A percentile compares a stretch with the other conserved stretches of the same genome.
These are phyloP conservation scores for Cephus sareptanus DNA, from an alignment of 2,888 invertebrate genomes.

Conservation along the genomic window DNA sequence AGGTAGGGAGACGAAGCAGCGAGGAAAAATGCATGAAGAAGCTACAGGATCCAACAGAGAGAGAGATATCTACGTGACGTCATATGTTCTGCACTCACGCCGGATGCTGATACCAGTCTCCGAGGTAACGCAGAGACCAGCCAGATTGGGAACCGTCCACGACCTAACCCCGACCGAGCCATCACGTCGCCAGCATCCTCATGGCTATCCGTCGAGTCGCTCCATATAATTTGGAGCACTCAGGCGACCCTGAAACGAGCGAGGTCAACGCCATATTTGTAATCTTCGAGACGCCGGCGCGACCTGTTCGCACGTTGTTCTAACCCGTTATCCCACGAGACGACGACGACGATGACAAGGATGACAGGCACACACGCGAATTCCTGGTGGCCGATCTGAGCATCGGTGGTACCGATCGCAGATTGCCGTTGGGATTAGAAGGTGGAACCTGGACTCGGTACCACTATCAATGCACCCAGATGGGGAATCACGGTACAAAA, in stretches of 20 bases:
- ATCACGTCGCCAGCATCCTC: constrained; percentile 55
- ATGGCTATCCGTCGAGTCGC: constrained; percentile 48
- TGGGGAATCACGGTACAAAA: background rate
- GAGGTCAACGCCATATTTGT: constrained; percentile 61
- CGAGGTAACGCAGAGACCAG: background rate
- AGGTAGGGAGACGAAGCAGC: too few relatives aligned
- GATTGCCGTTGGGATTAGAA: background rate
- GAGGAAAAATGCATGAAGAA: too few relatives aligned
- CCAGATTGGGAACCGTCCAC: constrained; percentile 49
- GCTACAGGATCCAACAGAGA: too few relatives aligned
- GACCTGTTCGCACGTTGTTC: constrained; percentile 60
- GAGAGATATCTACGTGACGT: background rate
- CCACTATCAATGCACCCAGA: background rate
- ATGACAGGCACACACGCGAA: constrained; percentile 31
- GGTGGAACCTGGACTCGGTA: background rate
- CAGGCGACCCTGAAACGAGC: constrained; percentile 59
- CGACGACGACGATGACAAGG: constrained; percentile 26
- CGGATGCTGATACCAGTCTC: background rate
- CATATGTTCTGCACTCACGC: background rate
- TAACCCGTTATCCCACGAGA: constrained; percentile 42
- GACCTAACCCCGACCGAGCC: constrained; percentile 48
- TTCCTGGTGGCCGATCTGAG: constrained; percentile 11
- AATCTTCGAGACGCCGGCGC: constrained; percentile 59
- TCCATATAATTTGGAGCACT: constrained; percentile 63
- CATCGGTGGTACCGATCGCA: background rate